These are phyloP conservation scores for Gadus macrocephalus DNA, from an alignment of 2,113 vertebrate species.

Conservation along the genomic window DNA sequence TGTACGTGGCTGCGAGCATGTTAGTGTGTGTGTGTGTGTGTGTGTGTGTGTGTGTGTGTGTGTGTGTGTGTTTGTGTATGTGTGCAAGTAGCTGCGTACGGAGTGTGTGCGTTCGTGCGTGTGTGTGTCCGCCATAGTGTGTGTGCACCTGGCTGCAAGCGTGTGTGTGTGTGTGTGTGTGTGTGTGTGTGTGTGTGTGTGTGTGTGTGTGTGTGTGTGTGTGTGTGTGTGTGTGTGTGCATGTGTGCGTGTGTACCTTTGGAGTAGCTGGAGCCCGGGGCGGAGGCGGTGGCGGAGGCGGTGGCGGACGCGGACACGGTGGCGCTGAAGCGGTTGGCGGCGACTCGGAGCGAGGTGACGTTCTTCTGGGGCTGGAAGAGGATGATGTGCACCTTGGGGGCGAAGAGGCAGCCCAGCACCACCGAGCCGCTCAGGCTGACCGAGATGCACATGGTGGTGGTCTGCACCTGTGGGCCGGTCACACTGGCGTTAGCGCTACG, in stretches of 20 bases:
- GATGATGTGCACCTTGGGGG: conserved; percentile 96
- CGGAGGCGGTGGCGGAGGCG: conserved; percentile 53
- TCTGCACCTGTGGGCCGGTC: conserved; percentile 83
- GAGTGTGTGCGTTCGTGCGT: neutral
- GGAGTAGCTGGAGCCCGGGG: conserved; percentile 76
- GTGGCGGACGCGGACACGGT: conserved; percentile 64
- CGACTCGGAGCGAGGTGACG: conserved; percentile 82
- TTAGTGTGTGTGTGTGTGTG: too few relatives aligned
- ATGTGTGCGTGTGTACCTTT: conserved; percentile 67
- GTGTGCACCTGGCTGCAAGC: too few relatives aligned
- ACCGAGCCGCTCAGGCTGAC: conserved; percentile 96
- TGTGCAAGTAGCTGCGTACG: too few relatives aligned
- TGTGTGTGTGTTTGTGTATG: too few relatives aligned
- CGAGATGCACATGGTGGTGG: conserved; percentile 97
- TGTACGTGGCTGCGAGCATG: too few relatives aligned
- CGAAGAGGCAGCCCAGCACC: conserved; percentile 93
- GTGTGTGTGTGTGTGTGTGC: neutral
- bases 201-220: neutral
- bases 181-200: too few relatives aligned
- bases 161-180: too few relatives aligned
- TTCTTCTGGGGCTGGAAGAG: conserved; percentile 99
- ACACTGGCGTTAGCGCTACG: too few relatives aligned
- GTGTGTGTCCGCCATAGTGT: neutral
- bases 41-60: too few relatives aligned
- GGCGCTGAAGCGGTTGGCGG: conserved; percentile 82